Conservation (phyloP, 2,113 vertebrate genomes). For the Phyllopteryx taeniolatus region DNA sequence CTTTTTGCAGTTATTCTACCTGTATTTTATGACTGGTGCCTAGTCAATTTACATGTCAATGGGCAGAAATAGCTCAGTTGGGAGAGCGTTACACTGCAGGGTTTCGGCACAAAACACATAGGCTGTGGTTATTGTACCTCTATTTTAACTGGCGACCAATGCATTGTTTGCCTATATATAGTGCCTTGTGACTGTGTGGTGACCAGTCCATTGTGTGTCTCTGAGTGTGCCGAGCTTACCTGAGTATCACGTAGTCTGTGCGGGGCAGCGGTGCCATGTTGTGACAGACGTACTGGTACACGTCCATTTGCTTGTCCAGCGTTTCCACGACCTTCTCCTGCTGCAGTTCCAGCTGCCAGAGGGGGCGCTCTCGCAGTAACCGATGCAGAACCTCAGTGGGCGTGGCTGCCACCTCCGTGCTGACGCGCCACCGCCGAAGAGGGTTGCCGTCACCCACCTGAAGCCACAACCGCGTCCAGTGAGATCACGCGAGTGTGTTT, state of each 20-base stretch:
- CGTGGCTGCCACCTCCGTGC: conserved; percentile 84
- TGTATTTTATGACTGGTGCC: too few species aligned
- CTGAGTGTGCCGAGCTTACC: conserved; percentile 65
- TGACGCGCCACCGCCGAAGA: conserved; percentile 86
- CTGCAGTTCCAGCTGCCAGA: conserved; percentile 87
- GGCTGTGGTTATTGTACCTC: too few species aligned
- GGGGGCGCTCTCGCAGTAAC: conserved; percentile 86
- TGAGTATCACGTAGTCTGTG: conserved; percentile 91
- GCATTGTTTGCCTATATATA: too few species aligned
- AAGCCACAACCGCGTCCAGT: conserved; percentile 3
- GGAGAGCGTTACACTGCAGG: too few species aligned
- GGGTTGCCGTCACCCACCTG: conserved; percentile 93
- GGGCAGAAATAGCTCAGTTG: too few species aligned
- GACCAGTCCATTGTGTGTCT: too few species aligned
- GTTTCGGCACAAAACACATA: too few species aligned
- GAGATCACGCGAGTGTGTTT: background rate
- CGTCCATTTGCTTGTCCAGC: conserved; percentile 88
- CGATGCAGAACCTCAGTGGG: conserved; percentile 86
- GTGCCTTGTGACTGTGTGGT: too few species aligned
- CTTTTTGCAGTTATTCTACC: too few species aligned
- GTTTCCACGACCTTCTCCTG: conserved; percentile 89
- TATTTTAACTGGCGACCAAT: too few species aligned
- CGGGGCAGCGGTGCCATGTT: conserved; percentile 90
- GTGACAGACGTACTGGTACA: conserved; percentile 87
- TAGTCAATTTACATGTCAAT: too few species aligned